Percentiles rank a stretch among this genome's conserved stretches.
Evolutionary conservation across 1,140 invertebrate genomes (phyloP).

Genomic region (Drosophila biarmipes): DNA sequence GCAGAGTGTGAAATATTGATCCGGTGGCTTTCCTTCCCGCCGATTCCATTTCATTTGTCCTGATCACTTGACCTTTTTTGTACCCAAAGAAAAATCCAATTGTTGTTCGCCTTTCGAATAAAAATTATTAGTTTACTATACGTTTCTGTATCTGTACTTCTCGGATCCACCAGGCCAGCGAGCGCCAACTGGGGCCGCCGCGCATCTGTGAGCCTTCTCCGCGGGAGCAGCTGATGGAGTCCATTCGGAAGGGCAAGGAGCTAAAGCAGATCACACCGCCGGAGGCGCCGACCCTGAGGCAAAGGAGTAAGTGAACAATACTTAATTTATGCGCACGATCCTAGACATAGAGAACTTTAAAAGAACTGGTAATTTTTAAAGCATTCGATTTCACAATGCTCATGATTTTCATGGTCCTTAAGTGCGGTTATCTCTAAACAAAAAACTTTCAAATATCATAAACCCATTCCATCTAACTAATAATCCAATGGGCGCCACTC

Average conservation of each 20-base stretch:
- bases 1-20: conserved; percentile 9
- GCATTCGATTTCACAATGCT: too few relatives aligned
- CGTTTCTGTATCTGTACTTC: conserved; percentile 11
- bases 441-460: neutral
- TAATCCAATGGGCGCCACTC: neutral
- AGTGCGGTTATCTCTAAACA: too few relatives aligned
- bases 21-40: conserved; percentile 4
- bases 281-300: conserved; percentile 58
- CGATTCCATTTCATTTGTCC: conserved; percentile 11
- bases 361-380: too few relatives aligned
- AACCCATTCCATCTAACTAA: neutral
- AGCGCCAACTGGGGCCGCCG: conserved; percentile 93
- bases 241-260: conserved; percentile 92
- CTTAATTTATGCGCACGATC: too few relatives aligned
- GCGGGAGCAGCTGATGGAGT: conserved; percentile 94
- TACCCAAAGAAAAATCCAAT: neutral
- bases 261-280: conserved; percentile 86
- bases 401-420: too few relatives aligned
- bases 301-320: conserved; percentile 71
- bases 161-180: conserved; percentile 88
- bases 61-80: conserved; percentile 3
- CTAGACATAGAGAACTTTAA: too few relatives aligned
- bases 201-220: conserved; percentile 89
- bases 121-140: conserved; percentile 30
- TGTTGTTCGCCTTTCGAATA: conserved; percentile 20